These are phyloP conservation scores for Lepidochitona cinerea DNA, from an alignment of 2,888 invertebrate genomes.

Conservation along the genomic window DNA sequence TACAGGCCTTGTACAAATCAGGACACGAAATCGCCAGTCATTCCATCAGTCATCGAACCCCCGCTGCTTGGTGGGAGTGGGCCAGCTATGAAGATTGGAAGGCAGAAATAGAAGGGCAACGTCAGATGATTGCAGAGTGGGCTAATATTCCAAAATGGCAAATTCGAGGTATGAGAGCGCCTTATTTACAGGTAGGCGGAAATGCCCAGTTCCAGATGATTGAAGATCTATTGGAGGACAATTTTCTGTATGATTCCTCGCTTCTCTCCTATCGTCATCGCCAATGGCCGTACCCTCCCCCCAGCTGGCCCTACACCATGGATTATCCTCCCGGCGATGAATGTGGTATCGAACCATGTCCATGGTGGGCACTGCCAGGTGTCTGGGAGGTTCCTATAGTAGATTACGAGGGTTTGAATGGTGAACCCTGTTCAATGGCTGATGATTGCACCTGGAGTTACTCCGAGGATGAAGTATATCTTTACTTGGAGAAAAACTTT, in stretches of 20 bases:
- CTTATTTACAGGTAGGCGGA: constrained; percentile 88
- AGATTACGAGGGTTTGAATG: constrained; percentile 44
- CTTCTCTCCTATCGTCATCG: constrained; percentile 88
- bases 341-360: constrained; percentile 41
- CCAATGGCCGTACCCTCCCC: constrained; percentile 82
- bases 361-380: constrained; percentile 35
- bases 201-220: constrained; percentile 92
- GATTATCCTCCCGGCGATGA: constrained; percentile 75
- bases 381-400: constrained; percentile 45
- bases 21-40: constrained; percentile 99
- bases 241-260: constrained; percentile 93
- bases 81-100: constrained; percentile 93
- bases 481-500: constrained; percentile 82
- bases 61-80: constrained; percentile 75
- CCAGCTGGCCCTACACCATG: constrained; percentile 94
- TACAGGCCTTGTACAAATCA: constrained; percentile 92
- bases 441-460: constrained; percentile 44
- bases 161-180: constrained; percentile 90
- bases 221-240: constrained; percentile 81
- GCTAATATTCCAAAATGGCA: constrained; percentile 84
- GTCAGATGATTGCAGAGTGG: constrained; percentile 86
- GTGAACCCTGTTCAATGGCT: constrained; percentile 51
- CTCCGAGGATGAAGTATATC: constrained; percentile 37
- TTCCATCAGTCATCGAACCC: constrained; percentile 77
- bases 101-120: constrained; percentile 91